A percentile compares a stretch with the other conserved stretches of the same genome.
These are phyloP conservation scores for Melanotaenia trifasciata DNA, from an alignment of 2,797 vertebrate genomes.

Conservation along the genomic window DNA sequence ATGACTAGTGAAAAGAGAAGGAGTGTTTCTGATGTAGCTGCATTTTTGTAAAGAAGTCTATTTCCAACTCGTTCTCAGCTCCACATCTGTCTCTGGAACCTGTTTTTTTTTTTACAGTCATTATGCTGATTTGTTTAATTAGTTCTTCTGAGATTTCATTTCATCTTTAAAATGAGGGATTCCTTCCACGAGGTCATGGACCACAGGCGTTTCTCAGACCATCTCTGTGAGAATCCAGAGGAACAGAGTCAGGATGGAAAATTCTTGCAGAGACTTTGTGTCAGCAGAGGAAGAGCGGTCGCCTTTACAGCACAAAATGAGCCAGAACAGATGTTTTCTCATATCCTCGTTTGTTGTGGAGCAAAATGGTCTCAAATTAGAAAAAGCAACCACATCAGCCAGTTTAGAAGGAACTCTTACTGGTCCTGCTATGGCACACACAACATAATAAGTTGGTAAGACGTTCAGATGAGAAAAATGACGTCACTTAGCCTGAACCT, in stretches of 20 bases:
- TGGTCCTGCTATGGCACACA: neutral
- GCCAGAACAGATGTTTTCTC: slow-evolving; percentile 6
- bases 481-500: neutral
- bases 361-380: too few species aligned
- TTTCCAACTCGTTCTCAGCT: too few species aligned
- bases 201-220: slow-evolving; percentile 34
- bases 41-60: too few species aligned
- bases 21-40: too few species aligned
- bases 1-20: too few species aligned
- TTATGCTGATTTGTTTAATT: neutral
- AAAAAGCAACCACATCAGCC: too few species aligned
- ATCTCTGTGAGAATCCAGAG: slow-evolving; percentile 36
- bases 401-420: neutral
- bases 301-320: slow-evolving; percentile 12
- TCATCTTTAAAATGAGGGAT: slow-evolving; percentile 26
- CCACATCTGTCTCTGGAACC: too few species aligned
- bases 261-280: slow-evolving; percentile 2
- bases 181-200: slow-evolving; percentile 25
- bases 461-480: too few species aligned
- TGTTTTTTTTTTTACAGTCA: neutral
- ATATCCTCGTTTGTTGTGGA: neutral
- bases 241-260: slow-evolving; percentile 23
- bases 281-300: slow-evolving; percentile 14
- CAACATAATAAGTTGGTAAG: too few species aligned
- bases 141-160: slow-evolving; percentile 12